A percentile compares a stretch with the other conserved stretches of the same genome.
phyloP scores from a whole-genome alignment of 2,113 vertebrate genomes.

The Bufo gargarizans region DNA sequence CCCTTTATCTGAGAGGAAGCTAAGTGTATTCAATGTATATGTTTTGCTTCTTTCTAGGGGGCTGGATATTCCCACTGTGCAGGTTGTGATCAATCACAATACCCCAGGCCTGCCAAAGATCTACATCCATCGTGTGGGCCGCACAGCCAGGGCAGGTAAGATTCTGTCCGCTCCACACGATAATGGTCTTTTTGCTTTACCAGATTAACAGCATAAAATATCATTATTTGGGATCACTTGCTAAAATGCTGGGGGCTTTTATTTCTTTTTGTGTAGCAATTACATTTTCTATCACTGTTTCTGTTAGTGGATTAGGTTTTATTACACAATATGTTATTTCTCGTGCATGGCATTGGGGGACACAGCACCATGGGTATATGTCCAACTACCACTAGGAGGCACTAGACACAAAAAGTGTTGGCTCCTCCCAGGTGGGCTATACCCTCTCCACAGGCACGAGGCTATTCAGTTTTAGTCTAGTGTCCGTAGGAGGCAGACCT shows the following conservation, averaged over 20 bases:
- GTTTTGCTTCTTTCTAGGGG: slow-evolving; percentile 72
- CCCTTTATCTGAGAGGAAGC: no score
- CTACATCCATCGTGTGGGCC: slow-evolving; percentile 93
- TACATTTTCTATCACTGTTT: neutral
- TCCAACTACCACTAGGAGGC: no score
- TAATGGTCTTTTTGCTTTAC: neutral
- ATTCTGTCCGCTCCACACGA: no score
- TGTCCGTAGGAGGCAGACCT: no score
- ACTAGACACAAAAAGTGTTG: no score
- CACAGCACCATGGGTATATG: no score
- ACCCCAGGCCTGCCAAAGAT: slow-evolving; percentile 91
- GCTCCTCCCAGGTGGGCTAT: no score
- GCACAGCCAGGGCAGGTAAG: slow-evolving; percentile 91
- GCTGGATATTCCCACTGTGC: slow-evolving; percentile 92
- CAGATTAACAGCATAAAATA: neutral
- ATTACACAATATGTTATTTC: neutral
- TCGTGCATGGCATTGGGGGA: no score
- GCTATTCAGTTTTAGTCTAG: no score
- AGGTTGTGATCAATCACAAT: slow-evolving; percentile 95
- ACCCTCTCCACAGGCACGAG: no score
- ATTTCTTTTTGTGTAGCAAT: neutral
- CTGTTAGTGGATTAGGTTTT: neutral
- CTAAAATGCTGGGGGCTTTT: neutral
- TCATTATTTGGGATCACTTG: neutral
- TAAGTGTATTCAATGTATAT: no score